Conservation (phyloP, 1,140 invertebrate species). For the Drosophila nannoptera region DNA sequence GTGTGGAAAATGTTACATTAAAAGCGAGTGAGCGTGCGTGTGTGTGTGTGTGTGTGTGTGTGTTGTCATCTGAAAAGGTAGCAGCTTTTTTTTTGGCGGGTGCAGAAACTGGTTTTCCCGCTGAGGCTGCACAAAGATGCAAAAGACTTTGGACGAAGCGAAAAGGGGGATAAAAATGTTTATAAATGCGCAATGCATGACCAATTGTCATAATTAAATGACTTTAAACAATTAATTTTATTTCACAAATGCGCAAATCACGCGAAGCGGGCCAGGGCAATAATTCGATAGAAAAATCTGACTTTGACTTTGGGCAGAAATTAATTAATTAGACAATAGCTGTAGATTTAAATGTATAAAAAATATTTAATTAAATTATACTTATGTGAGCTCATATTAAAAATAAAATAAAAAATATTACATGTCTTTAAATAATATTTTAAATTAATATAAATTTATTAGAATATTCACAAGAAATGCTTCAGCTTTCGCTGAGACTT, state of each 20-base stretch:
- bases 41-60: slow-evolving; percentile 30
- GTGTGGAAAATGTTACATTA: slow-evolving; percentile 62
- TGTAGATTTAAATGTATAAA: no score
- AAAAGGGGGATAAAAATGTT: slow-evolving; percentile 13
- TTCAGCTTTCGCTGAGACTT: no score
- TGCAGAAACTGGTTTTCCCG: slow-evolving; percentile 29
- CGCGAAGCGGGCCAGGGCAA: no score
- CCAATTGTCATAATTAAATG: slow-evolving; percentile 18
- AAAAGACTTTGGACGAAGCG: neutral
- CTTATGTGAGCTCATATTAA: no score
- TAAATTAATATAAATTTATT: neutral
- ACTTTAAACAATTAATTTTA: slow-evolving; percentile 7
- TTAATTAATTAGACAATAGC: no score
- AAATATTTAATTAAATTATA: neutral
- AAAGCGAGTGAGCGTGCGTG: slow-evolving; percentile 5
- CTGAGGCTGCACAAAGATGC: slow-evolving; percentile 36
- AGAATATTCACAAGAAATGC: no score
- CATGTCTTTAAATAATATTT: neutral
- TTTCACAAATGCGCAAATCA: neutral
- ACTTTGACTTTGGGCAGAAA: no score
- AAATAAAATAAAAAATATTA: slow-evolving; percentile 3
- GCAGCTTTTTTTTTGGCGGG: slow-evolving; percentile 42
- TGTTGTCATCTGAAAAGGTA: slow-evolving; percentile 57
- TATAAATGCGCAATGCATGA: slow-evolving; percentile 6
- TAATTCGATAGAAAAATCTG: no score